These are phyloP conservation scores for Brienomyrus brachyistius DNA, from an alignment of 2,113 vertebrate species.

Conservation along the genomic window DNA sequence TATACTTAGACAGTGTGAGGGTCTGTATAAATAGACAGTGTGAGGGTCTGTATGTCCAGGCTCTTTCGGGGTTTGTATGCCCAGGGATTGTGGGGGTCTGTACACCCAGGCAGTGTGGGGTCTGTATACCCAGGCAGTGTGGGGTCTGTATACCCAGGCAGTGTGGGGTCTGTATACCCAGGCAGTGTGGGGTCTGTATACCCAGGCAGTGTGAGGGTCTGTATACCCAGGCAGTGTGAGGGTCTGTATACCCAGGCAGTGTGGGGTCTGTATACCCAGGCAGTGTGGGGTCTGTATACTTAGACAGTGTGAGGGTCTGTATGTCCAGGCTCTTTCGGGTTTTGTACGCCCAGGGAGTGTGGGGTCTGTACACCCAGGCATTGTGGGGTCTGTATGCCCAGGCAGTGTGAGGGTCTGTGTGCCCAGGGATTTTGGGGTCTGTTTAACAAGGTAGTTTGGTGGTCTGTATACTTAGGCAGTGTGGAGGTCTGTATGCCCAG, in stretches of 20 bases:
- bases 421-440: background rate
- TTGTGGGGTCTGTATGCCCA: no score
- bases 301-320: background rate
- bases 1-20: background rate
- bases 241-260: background rate
- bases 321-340: no score
- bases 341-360: no score
- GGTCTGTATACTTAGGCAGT: background rate
- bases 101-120: background rate
- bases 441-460: background rate
- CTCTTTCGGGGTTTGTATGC: background rate
- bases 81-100: background rate
- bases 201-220: background rate
- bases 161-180: background rate
- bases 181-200: background rate
- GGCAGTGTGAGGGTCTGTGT: background rate
- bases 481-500: background rate
- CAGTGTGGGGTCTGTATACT: background rate
- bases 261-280: background rate
- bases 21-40: background rate
- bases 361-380: background rate
- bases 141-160: background rate
- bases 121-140: background rate
- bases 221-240: background rate
- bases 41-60: background rate